phyloP scores from a whole-genome alignment of 2,888 invertebrate species.

The Meteorus cinctellus region DNA sequence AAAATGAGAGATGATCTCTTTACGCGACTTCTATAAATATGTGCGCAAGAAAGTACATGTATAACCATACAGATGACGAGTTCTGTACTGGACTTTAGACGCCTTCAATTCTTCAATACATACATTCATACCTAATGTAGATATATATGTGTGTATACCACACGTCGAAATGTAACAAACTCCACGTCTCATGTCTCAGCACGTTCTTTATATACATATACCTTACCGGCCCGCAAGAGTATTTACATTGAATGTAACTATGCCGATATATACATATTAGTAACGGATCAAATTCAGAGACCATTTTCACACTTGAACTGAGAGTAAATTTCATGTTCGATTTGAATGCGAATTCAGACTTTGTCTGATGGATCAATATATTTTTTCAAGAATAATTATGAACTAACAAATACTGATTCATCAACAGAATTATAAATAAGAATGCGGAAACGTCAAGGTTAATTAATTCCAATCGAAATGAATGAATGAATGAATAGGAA shows the following conservation, averaged over 20 bases:
- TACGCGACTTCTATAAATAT: slow-evolving; percentile 5
- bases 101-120: slow-evolving; percentile 44
- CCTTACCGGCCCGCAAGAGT: neutral
- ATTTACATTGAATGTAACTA: too few relatives aligned
- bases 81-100: slow-evolving; percentile 42
- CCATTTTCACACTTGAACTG: neutral
- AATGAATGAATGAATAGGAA: too few relatives aligned
- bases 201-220: slow-evolving; percentile 4
- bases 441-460: too few relatives aligned
- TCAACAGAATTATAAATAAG: too few relatives aligned
- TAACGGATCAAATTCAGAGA: too few relatives aligned
- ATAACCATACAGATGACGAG: slow-evolving; percentile 32
- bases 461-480: too few relatives aligned
- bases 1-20: slow-evolving; percentile 25
- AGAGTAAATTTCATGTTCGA: neutral
- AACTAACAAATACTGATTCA: too few relatives aligned
- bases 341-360: neutral
- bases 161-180: slow-evolving; percentile 43
- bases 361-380: too few relatives aligned
- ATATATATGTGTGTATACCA: slow-evolving; percentile 16
- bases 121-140: slow-evolving; percentile 21
- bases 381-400: too few relatives aligned
- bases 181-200: slow-evolving; percentile 65
- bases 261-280: slow-evolving; percentile 13
- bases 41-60: neutral